Base-by-base conservation (phyloP, 2,113 vertebrate genomes). In the Petromus typicus region DNA sequence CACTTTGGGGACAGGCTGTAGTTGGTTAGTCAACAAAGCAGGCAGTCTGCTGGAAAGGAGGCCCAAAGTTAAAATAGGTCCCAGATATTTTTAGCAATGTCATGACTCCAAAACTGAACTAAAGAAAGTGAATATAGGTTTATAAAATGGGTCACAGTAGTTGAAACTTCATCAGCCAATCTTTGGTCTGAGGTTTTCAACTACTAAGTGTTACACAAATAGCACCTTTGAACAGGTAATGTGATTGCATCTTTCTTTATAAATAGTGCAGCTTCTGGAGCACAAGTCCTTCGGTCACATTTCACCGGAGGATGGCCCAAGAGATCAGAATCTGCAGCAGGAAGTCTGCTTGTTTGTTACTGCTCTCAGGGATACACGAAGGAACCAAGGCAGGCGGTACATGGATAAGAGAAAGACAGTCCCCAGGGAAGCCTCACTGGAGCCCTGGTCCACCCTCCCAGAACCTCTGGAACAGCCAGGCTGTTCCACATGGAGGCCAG, bases 81-180 rank as follows among this genome's bases (percentile, higher is more conserved):
- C 54, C 23, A 25, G 37, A 56, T 48, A 81, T 86, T 71, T 56
- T 94, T 89, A 76, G 37, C 64, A 80, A 92, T 30, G 12, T 30
- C 51, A 57, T 63, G 34, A 18, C 30, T 86, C 67, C 30, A 89
- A 86, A 95, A 95, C 56, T 1, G 32, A 86, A 82, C 6, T 25
- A 63, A 90, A 54, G 30, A 96, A 86, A 37, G 25, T 86, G 32
- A 95, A 89, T 89, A 73, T 20, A 32, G 32, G 64, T 92, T 57
- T 85, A 51, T 48, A 93, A 95, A 94, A 92, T 64, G 67, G 23
- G 75, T 83, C 75, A 86, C 6, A 18, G 18, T n/a, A 8, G 22
- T 64, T 93, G 90, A 64, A 84, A 61, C 1, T 25, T 83, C 16
- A 56, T 66, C 75, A 57, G 63, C 67, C 69, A 56, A 25, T 93